Evolutionary conservation across 2,113 vertebrate genomes (phyloP), one percentile per base, ranked within the genome.

Genomic region (Cephalophus harveyi): DNA sequence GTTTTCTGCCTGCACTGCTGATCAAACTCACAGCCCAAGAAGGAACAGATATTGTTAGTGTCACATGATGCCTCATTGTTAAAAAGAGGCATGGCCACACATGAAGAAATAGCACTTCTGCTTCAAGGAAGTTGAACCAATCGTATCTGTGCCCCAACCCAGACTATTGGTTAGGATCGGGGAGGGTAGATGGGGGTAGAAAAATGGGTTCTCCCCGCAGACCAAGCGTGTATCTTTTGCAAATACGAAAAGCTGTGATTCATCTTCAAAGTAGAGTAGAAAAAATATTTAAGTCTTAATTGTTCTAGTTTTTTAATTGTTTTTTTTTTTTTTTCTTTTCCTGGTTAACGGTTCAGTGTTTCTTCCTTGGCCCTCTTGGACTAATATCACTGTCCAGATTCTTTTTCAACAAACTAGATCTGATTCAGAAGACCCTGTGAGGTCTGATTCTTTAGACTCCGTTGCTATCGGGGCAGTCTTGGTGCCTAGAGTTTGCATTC

Each of bases 51-150:
- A 95, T 97, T 97, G 96, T 98, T 97, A 96, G 94, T 91, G 94
- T 98, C 95, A 97, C 98, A 98, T 98, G 98, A 98, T 98, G 98
- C 97, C 98, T 99, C 98, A 98, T 92, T 98, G 96, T 97, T 95
- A 79, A 98, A 98, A 98, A 52, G 1, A 97, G 97, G 97, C 97
- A 97, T 89, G 96, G 97, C 97, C 52, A 97, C 97, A 87, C 96
- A 94, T 59, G 97, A 97, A 98, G 97, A 98, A 89, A 88, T 0
- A 84, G 60, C 82, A 21, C 89, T 92, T 95, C 79, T 89, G 54
- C 97, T 76, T 95, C 67, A 74, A 96, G 81, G 95, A 67, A 6
- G 50, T 9, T 48, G 95, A 89, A 46, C 55, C 30, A 0, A 79
- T 46, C 7, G 40, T 89, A 78, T 48, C n/a, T 97, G 94, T 89